Evolutionary conservation across 2,113 vertebrate genomes (phyloP).

Genomic region (Hippopotamus amphibius): DNA sequence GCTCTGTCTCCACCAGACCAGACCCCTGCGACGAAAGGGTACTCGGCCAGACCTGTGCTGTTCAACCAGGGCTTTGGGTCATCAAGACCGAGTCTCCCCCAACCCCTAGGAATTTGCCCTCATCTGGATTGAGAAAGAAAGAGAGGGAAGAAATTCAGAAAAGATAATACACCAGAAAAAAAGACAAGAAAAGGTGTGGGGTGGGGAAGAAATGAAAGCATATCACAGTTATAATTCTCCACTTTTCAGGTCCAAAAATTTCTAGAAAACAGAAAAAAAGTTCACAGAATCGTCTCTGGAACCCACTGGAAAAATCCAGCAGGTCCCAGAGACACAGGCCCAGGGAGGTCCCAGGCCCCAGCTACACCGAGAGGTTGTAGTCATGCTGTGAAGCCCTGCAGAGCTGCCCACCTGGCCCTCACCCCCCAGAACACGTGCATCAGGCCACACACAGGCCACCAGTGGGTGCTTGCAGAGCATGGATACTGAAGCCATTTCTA

Average conservation of each 20-base stretch:
- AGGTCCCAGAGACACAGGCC: no score
- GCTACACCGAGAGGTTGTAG: background rate
- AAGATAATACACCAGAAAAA: no score
- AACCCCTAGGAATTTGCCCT: background rate
- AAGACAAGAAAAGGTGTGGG: background rate
- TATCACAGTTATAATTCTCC: background rate
- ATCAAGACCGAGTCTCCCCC: no score
- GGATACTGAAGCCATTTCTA: background rate
- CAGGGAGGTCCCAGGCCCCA: background rate
- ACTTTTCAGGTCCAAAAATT: background rate
- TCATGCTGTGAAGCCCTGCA: rapidly evolving
- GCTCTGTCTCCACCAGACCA: background rate
- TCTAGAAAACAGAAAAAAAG: background rate
- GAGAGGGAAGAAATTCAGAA: rapidly evolving
- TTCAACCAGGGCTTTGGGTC: background rate
- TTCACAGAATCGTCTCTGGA: background rate
- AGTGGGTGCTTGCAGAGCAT: rapidly evolving
- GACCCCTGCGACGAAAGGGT: no score
- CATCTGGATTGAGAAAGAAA: background rate
- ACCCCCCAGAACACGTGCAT: background rate
- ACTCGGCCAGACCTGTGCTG: background rate
- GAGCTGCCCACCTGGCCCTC: background rate
- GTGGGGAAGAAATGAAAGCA: background rate
- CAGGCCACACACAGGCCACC: background rate
- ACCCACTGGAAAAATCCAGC: background rate